Evolutionary conservation across 2,113 vertebrate species (phyloP), one percentile per base, ranked within the genome.

Genomic region (Blennius ocellaris): DNA sequence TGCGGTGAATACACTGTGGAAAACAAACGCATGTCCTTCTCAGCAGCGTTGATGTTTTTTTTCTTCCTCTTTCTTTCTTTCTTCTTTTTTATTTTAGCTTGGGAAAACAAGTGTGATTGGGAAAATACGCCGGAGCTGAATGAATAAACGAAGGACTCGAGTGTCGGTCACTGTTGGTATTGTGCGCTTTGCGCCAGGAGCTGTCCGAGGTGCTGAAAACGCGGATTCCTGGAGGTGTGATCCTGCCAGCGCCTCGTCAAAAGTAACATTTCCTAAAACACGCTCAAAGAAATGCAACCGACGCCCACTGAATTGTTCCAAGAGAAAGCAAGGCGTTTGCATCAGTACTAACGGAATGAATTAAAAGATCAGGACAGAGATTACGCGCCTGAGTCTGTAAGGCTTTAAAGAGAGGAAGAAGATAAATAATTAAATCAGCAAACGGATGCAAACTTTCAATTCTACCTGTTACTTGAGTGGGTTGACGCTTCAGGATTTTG

Each of bases 191-290:
- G 75, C 52, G 66, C 71, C 56, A 21, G 87, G 74, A 92, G 81
- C 91, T 93, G 90, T 92, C 93, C 90, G 76, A 40, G 92, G 93
- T 94, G 43, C 93, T 93, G 90, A 84, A 73, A 56, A 51, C 54
- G 41, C 16, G 69, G 81, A 85, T 81, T 86, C 85, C 88, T 80
- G 73, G 41, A 80, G 81, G 76, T 76, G 36, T 54, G 81, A 65
- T 72, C 43, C 60, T 36, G n/a, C 58, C 51, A 39, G 9, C 16
- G 51, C 51, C 54, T 45, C 63, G 54, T 77, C 56, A 61, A 41
- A 72, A 78, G 58, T 85, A 76, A 83, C 70, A 61, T 45, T n/a
- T 68, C 64, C 14, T 36, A 38, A n/a, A 49, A 17, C 8, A 15
- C 15, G 49, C 8, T 36, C 8, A 41, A 66, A 41, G 10, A 54